Conservation (phyloP, 64 coral and sea anemone genomes). For the Anthopleura sola region DNA sequence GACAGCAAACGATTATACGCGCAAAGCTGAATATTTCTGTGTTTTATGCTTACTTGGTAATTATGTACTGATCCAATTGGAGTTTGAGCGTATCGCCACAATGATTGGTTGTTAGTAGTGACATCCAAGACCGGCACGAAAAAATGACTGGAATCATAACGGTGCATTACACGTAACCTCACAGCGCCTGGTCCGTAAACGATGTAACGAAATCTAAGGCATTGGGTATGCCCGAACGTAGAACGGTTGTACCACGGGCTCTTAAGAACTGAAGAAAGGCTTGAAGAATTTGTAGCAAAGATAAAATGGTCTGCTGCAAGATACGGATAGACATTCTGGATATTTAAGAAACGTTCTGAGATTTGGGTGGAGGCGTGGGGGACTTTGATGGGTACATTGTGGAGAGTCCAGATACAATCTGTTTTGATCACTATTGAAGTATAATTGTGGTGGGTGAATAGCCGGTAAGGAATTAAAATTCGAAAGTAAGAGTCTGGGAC, state of each 20-base stretch:
- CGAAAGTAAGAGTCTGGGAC: no score
- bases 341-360: no score
- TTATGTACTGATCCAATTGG: slow-evolving; percentile 5
- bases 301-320: slow-evolving; percentile 19
- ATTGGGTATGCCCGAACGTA: slow-evolving; percentile 31
- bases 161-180: not conserved
- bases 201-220: slow-evolving; percentile 52
- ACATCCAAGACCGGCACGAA: slow-evolving; percentile 6
- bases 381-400: no score
- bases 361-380: no score
- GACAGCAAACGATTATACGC: not conserved
- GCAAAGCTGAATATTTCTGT: not conserved
- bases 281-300: not conserved
- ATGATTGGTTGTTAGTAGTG: not conserved
- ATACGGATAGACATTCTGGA: not conserved
- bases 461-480: no score
- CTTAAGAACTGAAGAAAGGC: not conserved
- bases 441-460: no score
- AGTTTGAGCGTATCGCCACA: slow-evolving; percentile 18
- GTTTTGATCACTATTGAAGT: no score
- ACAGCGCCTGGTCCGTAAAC: slow-evolving; percentile 19
- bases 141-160: not conserved
- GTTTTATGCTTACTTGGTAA: slow-evolving; percentile 1
- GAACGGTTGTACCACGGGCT: slow-evolving; percentile 60
- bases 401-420: no score